These are phyloP conservation scores for Spermophilus dauricus DNA, from an alignment of 2,113 vertebrate species.

Conservation along the genomic window DNA sequence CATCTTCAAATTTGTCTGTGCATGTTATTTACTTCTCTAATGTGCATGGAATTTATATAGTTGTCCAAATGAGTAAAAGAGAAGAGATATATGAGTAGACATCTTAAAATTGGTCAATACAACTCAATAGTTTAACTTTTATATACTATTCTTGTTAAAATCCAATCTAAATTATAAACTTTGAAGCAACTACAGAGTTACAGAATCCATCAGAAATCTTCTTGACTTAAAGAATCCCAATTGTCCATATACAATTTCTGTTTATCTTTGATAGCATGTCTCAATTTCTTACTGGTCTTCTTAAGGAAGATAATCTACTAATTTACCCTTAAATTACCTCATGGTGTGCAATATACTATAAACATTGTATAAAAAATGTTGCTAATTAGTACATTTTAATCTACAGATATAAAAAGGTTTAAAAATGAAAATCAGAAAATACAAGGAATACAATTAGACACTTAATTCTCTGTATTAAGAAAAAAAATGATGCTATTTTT, in stretches of 20 bases:
- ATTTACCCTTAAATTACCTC: conserved; percentile 18
- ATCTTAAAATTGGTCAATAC: no score
- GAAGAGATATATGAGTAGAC: no score
- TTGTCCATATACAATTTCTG: not conserved
- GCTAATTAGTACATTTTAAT: not conserved
- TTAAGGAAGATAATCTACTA: not conserved
- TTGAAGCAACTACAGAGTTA: no score
- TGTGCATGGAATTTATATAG: no score
- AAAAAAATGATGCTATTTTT: not conserved
- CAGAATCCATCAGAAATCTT: no score
- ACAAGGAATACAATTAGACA: not conserved
- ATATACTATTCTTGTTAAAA: no score
- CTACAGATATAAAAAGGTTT: not conserved
- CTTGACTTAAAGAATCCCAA: no score
- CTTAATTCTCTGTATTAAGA: not conserved
- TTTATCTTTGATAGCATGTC: not conserved
- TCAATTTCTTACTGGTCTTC: not conserved
- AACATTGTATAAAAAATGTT: not conserved
- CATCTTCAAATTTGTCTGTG: not conserved
- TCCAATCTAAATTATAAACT: no score
- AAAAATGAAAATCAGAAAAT: not conserved
- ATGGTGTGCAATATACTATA: not conserved
- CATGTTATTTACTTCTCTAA: not conserved
- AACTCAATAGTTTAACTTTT: no score
- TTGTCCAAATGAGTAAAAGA: no score